Evolutionary conservation across 2,113 vertebrate genomes (phyloP).

Genomic region (Parotia lawesii): DNA sequence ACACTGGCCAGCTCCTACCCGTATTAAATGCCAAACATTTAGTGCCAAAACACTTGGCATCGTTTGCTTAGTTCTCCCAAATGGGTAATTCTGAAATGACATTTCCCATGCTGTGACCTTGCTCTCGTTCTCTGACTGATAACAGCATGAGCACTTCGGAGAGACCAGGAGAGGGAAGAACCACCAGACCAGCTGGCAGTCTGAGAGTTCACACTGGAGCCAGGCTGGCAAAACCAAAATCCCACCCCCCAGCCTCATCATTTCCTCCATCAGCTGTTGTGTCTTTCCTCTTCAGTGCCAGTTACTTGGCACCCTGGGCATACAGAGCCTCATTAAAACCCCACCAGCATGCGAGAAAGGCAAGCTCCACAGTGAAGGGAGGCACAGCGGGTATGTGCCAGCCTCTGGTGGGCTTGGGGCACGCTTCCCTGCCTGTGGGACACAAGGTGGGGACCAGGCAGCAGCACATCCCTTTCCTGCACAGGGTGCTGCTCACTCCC

Average conservation of each 20-base stretch:
- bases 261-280: background rate
- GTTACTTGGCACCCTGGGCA: fast-evolving
- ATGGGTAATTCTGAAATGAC: background rate
- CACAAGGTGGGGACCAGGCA: fast-evolving
- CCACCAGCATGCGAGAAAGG: background rate
- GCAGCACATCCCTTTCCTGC: background rate
- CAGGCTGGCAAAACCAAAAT: background rate
- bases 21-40: background rate
- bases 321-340: background rate
- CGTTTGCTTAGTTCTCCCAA: background rate
- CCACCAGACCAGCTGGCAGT: background rate
- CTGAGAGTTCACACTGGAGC: background rate
- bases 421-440: background rate
- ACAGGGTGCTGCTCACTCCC: fast-evolving
- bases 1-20: background rate
- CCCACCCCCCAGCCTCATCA: background rate
- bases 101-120: background rate
- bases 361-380: background rate
- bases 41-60: background rate
- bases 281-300: background rate
- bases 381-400: fast-evolving
- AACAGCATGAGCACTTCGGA: background rate
- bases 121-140: background rate
- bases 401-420: background rate
- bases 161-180: background rate